Evolutionary conservation across 2,888 invertebrate genomes (phyloP), one percentile per base, ranked within the genome.

Genomic region (Arrhopalites spinosus): DNA sequence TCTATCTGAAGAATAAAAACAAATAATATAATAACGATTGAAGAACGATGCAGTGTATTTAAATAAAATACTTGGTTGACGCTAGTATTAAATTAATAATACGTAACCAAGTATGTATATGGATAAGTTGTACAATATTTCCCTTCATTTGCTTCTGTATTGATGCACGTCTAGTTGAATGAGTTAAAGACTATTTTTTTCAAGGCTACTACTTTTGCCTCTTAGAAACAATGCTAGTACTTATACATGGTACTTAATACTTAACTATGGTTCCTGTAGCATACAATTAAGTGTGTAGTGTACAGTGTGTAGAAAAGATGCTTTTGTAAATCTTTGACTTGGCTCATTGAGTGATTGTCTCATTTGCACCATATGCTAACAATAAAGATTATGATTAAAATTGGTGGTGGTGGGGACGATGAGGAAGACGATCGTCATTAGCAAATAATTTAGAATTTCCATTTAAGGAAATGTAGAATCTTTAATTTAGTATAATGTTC

Each of bases 11-110:
- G 43, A 43, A 66, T 66, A 66, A 66, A 66, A 66, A 66, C 66
- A 66, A 66, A 66, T 43, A 36, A 59, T 17, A 66, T 66, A 66
- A 59, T 66, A 66, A 20, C n/a, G 30, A 66, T 66, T n/a, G 50
- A 50, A 15, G 50, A 50, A 5, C 8, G n/a, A 15, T 5, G n/a
- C 3, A 8, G 50, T 50, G 50, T 50, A 50, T 50, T 50, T 50
- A 50, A 50, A 50, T 5, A n/a, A n/a, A 50, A 50, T 50, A 50
- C 8, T 13, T 50, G 50, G 15, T n/a, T 8, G 15, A n/a, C n/a
- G 2, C 3, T 50, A 17, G n/a, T 50, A 15, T n/a, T 50, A 50
- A 50, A n/a, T 50, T 15, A n/a, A 50, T 50, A 50, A n/a, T 17
- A 50, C 15, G 50, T n/a, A 50, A 50, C 3, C 50, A 2, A 50